These are phyloP conservation scores for Fragum sueziense DNA, from an alignment of 2,888 invertebrate species.

Conservation along the genomic window DNA sequence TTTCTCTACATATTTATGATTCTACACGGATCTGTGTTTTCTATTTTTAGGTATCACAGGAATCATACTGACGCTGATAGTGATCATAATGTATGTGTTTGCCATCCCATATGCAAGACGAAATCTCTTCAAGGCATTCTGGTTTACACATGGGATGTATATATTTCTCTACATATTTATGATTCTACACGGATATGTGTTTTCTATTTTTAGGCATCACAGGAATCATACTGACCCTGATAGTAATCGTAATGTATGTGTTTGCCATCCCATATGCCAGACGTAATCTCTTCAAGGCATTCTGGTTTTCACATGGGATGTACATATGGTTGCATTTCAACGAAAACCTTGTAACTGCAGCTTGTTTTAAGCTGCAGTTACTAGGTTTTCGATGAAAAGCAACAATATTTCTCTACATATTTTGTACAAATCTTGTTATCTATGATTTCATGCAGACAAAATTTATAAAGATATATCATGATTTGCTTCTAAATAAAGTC, in stretches of 20 bases:
- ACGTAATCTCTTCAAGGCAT: slow-evolving; percentile 84
- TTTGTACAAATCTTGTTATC: background rate
- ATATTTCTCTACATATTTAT: slow-evolving; percentile 85
- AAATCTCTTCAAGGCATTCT: slow-evolving; percentile 85
- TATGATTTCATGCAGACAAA: background rate
- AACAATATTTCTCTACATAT: too few relatives aligned
- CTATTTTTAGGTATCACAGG: slow-evolving; percentile 84
- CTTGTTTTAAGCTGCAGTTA: too few relatives aligned
- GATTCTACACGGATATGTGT: slow-evolving; percentile 85
- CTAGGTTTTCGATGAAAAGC: too few relatives aligned
- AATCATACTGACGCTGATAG: slow-evolving; percentile 83
- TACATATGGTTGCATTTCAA: slow-evolving; percentile 85
- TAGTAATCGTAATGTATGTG: slow-evolving; percentile 85
- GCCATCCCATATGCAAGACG: slow-evolving; percentile 84
- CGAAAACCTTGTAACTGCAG: too few relatives aligned
- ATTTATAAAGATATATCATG: background rate
- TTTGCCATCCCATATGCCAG: slow-evolving; percentile 85
- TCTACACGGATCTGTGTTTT: slow-evolving; percentile 84
- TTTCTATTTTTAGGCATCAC: slow-evolving; percentile 83
- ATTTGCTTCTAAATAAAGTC: too few relatives aligned
- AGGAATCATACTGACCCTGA: slow-evolving; percentile 84
- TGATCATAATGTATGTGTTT: slow-evolving; percentile 85
- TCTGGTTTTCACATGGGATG: slow-evolving; percentile 86
- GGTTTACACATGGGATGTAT: slow-evolving; percentile 85
- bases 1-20: slow-evolving; percentile 85